Base-by-base conservation (phyloP, 2,888 invertebrate species). In the Matsumyia berberina region DNA sequence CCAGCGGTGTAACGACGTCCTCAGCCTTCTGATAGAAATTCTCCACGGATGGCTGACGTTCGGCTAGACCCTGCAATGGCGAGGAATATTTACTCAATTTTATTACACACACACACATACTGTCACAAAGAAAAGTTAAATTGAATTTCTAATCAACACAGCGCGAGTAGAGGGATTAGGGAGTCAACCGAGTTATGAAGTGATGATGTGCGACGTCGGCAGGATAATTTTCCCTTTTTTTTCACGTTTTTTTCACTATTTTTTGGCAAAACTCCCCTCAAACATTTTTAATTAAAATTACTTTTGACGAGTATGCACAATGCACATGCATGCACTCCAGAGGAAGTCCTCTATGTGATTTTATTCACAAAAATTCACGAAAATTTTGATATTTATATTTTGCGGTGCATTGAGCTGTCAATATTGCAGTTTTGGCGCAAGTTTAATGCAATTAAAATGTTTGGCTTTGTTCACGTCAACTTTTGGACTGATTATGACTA, bases 11-110 rank as follows among this genome's bases (percentile, higher is more conserved):
- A 12, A 81, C 74, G 15, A 78, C 66, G 74, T 87, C 85, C 74
- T 87, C 86, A 17, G 85, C 74, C 29, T 66, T 62, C 39, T 81
- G 81, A 64, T 87, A 86, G 66, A 82, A 87, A 19, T 86, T 86
- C 55, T 77, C 83, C 7, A 77, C 57, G 58, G 69, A 77, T 62
- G 66, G 62, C 55, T 86, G 83, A 55, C 85, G 85, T 62, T 76
- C 80, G 70, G 69, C 69, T 76, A 85, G 69, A 76, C 70, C 53
- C 85, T 85, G 76, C 8, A 64, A 78, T 42, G 31, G 8, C 29
- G n/a, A 51, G 5, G 15, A 42, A 49, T 67, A 70, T 70, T 67
- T 66, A 74, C 58, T 60, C 58, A 49, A 79, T 81, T 53, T 64
- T 60, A 55, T 31, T 42, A 49, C 44, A 62, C 53, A 57, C 29